Evolutionary conservation across 2,888 invertebrate genomes (phyloP), one percentile per base, ranked within the genome.

Genomic region (Euproctis similis): DNA sequence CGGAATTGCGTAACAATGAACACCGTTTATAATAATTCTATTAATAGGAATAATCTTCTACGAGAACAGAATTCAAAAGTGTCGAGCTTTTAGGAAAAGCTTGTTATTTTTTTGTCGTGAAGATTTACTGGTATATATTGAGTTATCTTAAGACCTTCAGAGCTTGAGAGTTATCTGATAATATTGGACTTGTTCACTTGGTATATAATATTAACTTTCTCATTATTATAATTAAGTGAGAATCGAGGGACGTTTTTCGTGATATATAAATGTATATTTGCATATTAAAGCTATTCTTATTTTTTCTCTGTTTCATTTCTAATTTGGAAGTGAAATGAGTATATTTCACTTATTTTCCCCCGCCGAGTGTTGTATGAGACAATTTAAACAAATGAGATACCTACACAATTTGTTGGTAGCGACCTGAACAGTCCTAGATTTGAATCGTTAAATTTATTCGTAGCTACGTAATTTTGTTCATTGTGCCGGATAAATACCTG

Each of bases 1-100:
- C 56, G 59, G 53, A 62, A 77, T 76, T 70, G 70, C 68, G 72
- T 70, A 74, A 76, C 73, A 75, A 78, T 73, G 73, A 66, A 59
- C 59, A 58, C 56, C 62, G 61, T 70, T 70, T 71, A 67, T 71
- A 64, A 69, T 65, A 63, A 63, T 62, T 63, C 58, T 64, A 56
- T 53, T 59, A 55, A 57, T 52, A 43, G 46, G 48, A 49, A 54
- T 59, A 50, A 50, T 50, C 46, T 42, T 46, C 31, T 49, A 49
- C 50, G 42, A 41, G 42, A 37, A 45, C 39, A 28, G 41, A 40
- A 46, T 50, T 39, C 33, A 28, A 41, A 46, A 38, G 26, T 24
- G 27, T 14, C n/a, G 29, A 16, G 20, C n/a, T n/a, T 34, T 34
- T 30, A 17, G 13, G 4, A 30, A 28, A 17, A 32, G 29, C 14